Percentiles rank a stretch among this genome's conserved stretches.
phyloP scores from a whole-genome alignment of 2,888 invertebrate species.

The Chrysodeixis includens region DNA sequence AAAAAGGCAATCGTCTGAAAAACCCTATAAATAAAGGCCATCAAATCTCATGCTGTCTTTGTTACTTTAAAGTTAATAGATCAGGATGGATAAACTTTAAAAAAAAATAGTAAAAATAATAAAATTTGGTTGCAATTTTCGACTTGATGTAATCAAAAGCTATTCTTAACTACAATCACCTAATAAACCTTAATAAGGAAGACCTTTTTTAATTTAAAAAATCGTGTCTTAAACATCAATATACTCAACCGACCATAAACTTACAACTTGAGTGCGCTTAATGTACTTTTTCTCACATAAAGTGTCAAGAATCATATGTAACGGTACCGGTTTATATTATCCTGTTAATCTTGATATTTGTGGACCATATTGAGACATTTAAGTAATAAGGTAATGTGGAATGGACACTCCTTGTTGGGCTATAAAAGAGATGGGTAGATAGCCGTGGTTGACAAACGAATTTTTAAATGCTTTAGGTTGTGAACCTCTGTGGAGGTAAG shows the following conservation, averaged over 20 bases:
- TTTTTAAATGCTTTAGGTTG: constrained; percentile 10
- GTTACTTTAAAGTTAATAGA: no score
- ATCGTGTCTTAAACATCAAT: constrained; percentile 22
- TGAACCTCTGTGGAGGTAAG: not conserved
- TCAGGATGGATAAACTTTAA: not conserved
- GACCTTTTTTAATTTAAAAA: constrained; percentile 15
- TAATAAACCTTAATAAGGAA: constrained; percentile 8
- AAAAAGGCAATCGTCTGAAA: no score
- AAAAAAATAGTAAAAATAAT: not conserved
- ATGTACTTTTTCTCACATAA: constrained; percentile 42
- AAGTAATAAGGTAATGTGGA: constrained; percentile 71
- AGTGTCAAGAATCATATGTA: constrained; percentile 42
- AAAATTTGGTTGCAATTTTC: not conserved
- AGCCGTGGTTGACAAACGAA: constrained; percentile 26
- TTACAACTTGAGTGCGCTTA: constrained; percentile 31
- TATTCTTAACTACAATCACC: not conserved
- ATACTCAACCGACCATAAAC: constrained; percentile 43
- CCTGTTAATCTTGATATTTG: constrained; percentile 64
- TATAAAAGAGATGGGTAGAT: constrained; percentile 39
- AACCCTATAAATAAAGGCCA: no score
- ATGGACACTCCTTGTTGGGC: constrained; percentile 47
- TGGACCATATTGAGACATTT: constrained; percentile 70
- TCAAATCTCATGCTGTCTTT: no score
- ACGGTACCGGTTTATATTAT: constrained; percentile 56
- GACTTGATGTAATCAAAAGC: not conserved